phyloP scores from a whole-genome alignment of 2,797 vertebrate species.

The Meriones psammophilus region DNA sequence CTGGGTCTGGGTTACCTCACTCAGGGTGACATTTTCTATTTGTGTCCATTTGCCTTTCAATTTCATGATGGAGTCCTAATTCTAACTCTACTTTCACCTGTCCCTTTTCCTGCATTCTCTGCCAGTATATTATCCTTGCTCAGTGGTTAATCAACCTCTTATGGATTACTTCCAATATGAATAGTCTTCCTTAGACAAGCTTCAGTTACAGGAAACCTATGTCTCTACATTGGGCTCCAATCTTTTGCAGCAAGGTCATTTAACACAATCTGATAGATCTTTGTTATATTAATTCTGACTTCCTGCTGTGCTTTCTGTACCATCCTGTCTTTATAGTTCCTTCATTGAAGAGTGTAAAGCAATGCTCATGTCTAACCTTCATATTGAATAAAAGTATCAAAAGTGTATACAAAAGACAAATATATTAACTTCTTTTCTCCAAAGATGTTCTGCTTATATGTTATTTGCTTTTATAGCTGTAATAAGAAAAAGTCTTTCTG shows the following conservation, averaged over 20 bases:
- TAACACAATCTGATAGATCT: not conserved
- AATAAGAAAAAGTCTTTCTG: constrained; percentile 63
- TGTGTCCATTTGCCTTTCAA: no score
- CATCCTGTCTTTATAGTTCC: not conserved
- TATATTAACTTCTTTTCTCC: not conserved
- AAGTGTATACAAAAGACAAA: constrained; percentile 5
- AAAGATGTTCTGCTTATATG: not conserved
- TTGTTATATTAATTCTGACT: not conserved
- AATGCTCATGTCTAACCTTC: not conserved
- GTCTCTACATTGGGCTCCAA: not conserved
- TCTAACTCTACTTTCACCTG: not conserved
- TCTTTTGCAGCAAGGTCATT: not conserved
- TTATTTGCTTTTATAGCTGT: constrained; percentile 33
- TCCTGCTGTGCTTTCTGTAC: not conserved
- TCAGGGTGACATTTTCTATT: no score
- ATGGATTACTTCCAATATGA: not conserved
- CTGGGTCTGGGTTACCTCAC: no score
- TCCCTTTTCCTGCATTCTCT: not conserved
- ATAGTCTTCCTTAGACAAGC: not conserved
- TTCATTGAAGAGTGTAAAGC: not conserved
- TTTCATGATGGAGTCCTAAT: not conserved
- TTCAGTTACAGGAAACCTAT: not conserved
- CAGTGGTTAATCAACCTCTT: not conserved
- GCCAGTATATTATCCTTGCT: not conserved
- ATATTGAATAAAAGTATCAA: not conserved